A percentile compares a stretch with the other conserved stretches of the same genome.
These are phyloP conservation scores for Corvus hawaiiensis DNA, from an alignment of 2,113 vertebrate species.

Conservation along the genomic window DNA sequence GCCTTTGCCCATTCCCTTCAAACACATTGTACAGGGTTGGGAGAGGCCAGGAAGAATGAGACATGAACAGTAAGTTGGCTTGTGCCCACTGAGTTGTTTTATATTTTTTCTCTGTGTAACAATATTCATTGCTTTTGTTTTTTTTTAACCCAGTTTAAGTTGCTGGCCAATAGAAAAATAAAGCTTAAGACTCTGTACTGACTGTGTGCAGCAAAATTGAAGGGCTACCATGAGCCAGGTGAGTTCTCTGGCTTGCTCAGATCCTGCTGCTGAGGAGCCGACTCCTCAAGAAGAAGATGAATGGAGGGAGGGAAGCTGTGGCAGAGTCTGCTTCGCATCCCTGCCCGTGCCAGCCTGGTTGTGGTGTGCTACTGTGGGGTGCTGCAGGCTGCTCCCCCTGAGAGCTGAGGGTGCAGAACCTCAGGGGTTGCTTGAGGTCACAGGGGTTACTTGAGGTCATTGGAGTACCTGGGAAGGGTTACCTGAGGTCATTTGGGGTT, in stretches of 20 bases:
- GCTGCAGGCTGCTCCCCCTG: neutral
- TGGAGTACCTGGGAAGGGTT: too few species aligned
- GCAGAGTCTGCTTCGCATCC: accelerated
- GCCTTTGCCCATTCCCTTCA: neutral
- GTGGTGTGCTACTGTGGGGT: accelerated
- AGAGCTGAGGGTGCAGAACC: neutral
- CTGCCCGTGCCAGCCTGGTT: neutral
- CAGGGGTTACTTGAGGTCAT: neutral
- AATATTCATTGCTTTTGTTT: slow-evolving; percentile 2
- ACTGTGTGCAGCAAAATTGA: neutral
- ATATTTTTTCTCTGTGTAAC: slow-evolving; percentile 37
- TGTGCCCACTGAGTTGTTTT: neutral
- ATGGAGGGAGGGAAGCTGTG: neutral
- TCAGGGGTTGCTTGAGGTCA: neutral
- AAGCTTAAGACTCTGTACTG: slow-evolving; percentile 45
- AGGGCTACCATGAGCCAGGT: accelerated
- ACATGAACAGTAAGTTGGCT: neutral
- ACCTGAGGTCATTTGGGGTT: neutral
- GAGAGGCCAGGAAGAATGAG: slow-evolving; percentile 6
- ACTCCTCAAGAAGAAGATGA: neutral
- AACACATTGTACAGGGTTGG: neutral
- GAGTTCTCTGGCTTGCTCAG: neutral
- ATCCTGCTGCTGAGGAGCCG: neutral
- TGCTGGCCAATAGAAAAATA: slow-evolving; percentile 67
- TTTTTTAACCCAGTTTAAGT: slow-evolving; percentile 48